A percentile compares a stretch with the other conserved stretches of the same genome.
Evolutionary conservation across 2,797 vertebrate species (phyloP).

Genomic region (Microtus californicus): DNA sequence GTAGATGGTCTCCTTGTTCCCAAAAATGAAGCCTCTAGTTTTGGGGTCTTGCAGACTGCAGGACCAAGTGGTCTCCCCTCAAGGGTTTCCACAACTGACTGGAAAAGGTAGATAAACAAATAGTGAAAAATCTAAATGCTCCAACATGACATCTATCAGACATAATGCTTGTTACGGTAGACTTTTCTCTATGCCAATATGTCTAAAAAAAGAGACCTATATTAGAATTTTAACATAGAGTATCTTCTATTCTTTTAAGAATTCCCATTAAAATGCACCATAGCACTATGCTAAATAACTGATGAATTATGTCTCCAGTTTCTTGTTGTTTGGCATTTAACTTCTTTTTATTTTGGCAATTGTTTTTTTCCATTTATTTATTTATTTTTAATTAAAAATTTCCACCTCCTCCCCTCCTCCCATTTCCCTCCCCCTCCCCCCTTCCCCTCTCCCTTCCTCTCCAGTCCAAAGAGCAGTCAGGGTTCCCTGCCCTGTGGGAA

Average conservation of each 20-base stretch:
- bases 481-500: too few relatives aligned
- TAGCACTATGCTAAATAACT: not conserved
- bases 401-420: too few relatives aligned
- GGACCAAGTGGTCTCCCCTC: not conserved
- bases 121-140: not conserved
- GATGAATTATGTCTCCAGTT: not conserved
- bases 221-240: conserved; percentile 22
- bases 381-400: too few relatives aligned
- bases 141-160: not conserved
- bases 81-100: not conserved
- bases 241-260: not conserved
- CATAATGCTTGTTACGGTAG: not conserved
- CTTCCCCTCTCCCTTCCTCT: too few relatives aligned
- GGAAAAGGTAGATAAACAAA: conserved; percentile 7
- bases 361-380: too few relatives aligned
- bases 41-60: not conserved
- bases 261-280: not conserved
- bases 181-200: not conserved
- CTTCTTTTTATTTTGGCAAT: not conserved
- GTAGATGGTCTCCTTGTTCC: not conserved
- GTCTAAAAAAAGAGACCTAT: not conserved
- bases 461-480: too few relatives aligned
- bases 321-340: not conserved
- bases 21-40: not conserved
- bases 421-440: too few relatives aligned